These are phyloP conservation scores for Glomeris marginata DNA, from an alignment of 2,888 invertebrate species.

Conservation along the genomic window DNA sequence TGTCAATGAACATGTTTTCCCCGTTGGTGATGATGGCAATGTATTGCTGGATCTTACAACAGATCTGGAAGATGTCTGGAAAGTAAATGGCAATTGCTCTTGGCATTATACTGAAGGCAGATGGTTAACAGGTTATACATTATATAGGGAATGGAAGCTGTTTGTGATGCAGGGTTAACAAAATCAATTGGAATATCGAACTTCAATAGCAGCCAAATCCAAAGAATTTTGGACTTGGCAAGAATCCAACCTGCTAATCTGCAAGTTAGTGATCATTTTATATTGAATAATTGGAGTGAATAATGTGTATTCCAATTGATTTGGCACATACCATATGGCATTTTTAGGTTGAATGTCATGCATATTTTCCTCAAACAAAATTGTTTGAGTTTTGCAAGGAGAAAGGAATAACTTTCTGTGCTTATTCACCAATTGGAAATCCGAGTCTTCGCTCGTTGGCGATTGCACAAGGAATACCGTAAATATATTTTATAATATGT, in stretches of 20 bases:
- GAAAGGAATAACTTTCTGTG: constrained; percentile 51
- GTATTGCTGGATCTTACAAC: too few relatives aligned
- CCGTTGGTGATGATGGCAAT: too few relatives aligned
- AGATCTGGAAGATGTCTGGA: too few relatives aligned
- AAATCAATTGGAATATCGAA: constrained; percentile 67
- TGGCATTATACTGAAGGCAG: too few relatives aligned
- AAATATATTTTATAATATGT: too few relatives aligned
- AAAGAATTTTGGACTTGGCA: constrained; percentile 44
- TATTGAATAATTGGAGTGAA: not conserved
- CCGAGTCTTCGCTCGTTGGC: constrained; percentile 37
- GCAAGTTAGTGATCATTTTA: constrained; percentile 29
- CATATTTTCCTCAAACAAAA: constrained; percentile 55
- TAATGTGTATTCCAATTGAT: too few relatives aligned
- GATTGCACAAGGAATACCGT: too few relatives aligned
- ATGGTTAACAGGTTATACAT: too few relatives aligned
- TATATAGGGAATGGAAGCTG: constrained; percentile 42
- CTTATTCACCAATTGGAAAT: constrained; percentile 63
- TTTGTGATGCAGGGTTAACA: constrained; percentile 49
- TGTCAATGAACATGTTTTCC: too few relatives aligned
- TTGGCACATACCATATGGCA: too few relatives aligned
- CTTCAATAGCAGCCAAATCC: constrained; percentile 59
- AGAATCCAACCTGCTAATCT: constrained; percentile 28
- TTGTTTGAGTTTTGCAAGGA: constrained; percentile 43
- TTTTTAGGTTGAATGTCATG: constrained; percentile 54
- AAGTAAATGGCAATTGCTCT: too few relatives aligned